Evolutionary conservation across 2,113 vertebrate species (phyloP), one percentile per base, ranked within the genome.

Genomic region (Pseudonaja textilis): DNA sequence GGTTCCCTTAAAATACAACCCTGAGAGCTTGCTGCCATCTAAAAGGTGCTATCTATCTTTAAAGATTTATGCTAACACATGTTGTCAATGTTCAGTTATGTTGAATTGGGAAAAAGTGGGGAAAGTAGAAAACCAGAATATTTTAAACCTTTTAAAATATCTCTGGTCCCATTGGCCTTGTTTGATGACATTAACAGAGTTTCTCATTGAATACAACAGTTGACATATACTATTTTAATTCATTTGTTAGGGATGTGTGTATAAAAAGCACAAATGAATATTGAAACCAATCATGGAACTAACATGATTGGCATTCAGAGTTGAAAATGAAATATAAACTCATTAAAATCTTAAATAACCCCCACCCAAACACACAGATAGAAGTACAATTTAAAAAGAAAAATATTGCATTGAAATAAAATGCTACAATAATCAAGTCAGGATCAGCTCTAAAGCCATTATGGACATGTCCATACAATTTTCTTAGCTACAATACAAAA

Each of bases 1-100:
- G 42, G 22, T 86, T 54, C 4, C 39, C 94, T 93, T 95, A 93
- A 89, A 90, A 92, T 74, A 87, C 91, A 34, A 92, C 12, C 52
- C 3, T 18, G 29, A 56, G 69, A 91, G 45, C 12, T 26, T 0
- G 10, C 34, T 91, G 64, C 85, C 90, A 87, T 18, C 88, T 52
- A 94, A 85, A 2, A 94, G 0, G n/a, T 29, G 1, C 6, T 92
- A 93, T 23, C 45, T 90, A 26, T 50, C 64, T 93, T 56, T 3
- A 94, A 12, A 91, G 87, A 81, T 89, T n/a, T 5, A 4, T 59
- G 2, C 20, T 59, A 89, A 47, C 25, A 57, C 57, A 45, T 57
- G 29, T 89, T 88, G 50, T 89, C 87, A 45, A 3, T 56, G 50
- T 34, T 56, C 87, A 45, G 3, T 92, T 64, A 47, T n/a, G 18